phyloP scores from a whole-genome alignment of 1,140 invertebrate species.

The Octopus bimaculoides region DNA sequence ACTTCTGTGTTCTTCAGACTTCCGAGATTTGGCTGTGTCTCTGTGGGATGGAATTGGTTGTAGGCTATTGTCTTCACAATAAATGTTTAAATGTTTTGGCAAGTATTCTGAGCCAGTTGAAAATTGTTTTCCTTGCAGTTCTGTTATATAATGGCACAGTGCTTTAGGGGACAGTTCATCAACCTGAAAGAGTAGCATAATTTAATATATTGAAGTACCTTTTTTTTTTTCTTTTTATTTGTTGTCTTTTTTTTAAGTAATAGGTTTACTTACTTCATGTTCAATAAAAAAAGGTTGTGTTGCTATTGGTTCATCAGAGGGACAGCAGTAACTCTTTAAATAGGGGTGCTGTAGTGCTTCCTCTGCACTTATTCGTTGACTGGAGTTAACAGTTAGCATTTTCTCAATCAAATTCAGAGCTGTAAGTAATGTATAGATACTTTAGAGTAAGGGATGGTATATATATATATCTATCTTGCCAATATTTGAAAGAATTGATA shows the following conservation, averaged over 20 bases:
- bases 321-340: conserved; percentile 85
- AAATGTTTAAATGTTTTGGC: conserved; percentile 16
- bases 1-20: too few species aligned
- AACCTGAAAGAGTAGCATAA: conserved; percentile 14
- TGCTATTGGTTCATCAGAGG: conserved; percentile 77
- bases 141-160: conserved; percentile 14
- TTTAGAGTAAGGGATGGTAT: not conserved
- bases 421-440: conserved; percentile 36
- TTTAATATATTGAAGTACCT: too few species aligned
- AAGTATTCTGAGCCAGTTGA: conserved; percentile 14
- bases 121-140: conserved; percentile 12
- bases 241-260: not conserved
- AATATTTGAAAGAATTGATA: not conserved
- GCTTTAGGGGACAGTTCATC: conserved; percentile 23
- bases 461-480: not conserved
- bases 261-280: conserved; percentile 19
- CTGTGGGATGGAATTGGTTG: conserved; percentile 9
- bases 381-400: conserved; percentile 92
- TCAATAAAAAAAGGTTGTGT: conserved; percentile 21
- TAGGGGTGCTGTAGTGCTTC: conserved; percentile 83
- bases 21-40: too few species aligned
- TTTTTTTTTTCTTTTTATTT: too few species aligned
- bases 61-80: conserved; percentile 12
- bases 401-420: conserved; percentile 89
- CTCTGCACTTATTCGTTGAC: conserved; percentile 87